Base-by-base conservation (phyloP, 2,888 invertebrate species). In the Oxytorus armatus region DNA sequence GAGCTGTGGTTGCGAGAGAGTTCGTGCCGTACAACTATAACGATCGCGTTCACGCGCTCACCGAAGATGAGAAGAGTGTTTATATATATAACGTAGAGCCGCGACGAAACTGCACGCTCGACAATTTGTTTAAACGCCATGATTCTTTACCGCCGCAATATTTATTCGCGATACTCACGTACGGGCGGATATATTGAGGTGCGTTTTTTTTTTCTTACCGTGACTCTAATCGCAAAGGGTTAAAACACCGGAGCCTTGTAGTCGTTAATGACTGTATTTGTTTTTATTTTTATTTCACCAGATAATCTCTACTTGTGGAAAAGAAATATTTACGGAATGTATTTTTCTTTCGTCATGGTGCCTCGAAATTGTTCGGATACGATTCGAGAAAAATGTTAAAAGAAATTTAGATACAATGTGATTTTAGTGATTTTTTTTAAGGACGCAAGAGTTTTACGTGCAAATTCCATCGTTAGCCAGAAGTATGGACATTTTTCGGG, bases 1-100 rank as follows among this genome's bases (percentile, higher is more conserved):
- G n/a, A 49, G 42, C 66, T 53, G 14, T 42, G 53, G 70, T 53
- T n/a, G n/a, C n/a, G n/a, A n/a, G n/a, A n/a, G 74, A 82, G 66
- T 79, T 79, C 79, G 81, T 82, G 74, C 70, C 73, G 53, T 73
- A 81, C 82, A 78, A 77, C 79, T 76, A 80, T 83, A 79, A 79
- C 63, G 57, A 69, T 79, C 73, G 76, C 72, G 72, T 82, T 79
- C 61, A 76, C 76, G 68, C 76, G 49, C 53, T 61, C 36, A 53
- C 59, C 53, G 53, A 61, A 73, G 78, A 78, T 73, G 78, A 73
- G 59, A 44, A 39, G 59, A 36, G 39, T n/a, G 10, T 10, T 5
- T 42, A 10, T n/a, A 42, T 29, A 3, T 29, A 29, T 3, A 29
- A 29, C 2, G 5, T 3, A 29, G 5, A 42, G 65, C 55, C 53